Evolutionary conservation across 2,888 invertebrate species (phyloP), one percentile per base, ranked within the genome.

Genomic region (Lepidocyrtoides sp.): DNA sequence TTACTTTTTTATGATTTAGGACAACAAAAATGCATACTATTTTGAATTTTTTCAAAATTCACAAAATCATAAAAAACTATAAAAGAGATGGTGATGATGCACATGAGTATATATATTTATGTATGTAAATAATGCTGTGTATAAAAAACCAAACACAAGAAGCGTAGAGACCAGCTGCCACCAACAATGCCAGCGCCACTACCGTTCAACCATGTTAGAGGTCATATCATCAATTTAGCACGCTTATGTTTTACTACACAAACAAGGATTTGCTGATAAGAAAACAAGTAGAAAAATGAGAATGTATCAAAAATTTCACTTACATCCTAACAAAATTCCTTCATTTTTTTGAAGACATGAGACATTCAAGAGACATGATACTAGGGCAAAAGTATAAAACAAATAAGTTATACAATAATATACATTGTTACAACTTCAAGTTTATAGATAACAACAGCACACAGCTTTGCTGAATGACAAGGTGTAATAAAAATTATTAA

Each of bases 401-500:
- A 4, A n/a, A 8, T 60, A 20, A 2, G 63, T 26, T 8, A 26
- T 63, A 26, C 23, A 26, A 63, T 20, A 32, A 32, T 32, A 36
- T 36, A 29, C n/a, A 3, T 20, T 44, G 12, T 72, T 41, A 2
- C 41, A 7, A 44, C 4, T 69, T 5, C n/a, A n/a, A n/a, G n/a
- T n/a, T n/a, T n/a, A n/a, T 72, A n/a, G 66, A 36, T 44, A 72
- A 2, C 72, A 44, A n/a, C n/a, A n/a, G n/a, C n/a, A 0, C 20
- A 23, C 5, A 66, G 44, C 79, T 63, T 90, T 90, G 77, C 44
- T 90, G 90, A 91, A 91, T 81, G 91, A 91, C 86, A 91, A 91
- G 91, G 72, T 72, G 60, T 26, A 48, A 91, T 91, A 91, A 91
- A 91, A 86, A 82, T 85, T 77, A 90, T 32, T 85, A 63, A 66